Base-by-base conservation (phyloP, 2,113 vertebrate species). In the Elephas maximus region DNA sequence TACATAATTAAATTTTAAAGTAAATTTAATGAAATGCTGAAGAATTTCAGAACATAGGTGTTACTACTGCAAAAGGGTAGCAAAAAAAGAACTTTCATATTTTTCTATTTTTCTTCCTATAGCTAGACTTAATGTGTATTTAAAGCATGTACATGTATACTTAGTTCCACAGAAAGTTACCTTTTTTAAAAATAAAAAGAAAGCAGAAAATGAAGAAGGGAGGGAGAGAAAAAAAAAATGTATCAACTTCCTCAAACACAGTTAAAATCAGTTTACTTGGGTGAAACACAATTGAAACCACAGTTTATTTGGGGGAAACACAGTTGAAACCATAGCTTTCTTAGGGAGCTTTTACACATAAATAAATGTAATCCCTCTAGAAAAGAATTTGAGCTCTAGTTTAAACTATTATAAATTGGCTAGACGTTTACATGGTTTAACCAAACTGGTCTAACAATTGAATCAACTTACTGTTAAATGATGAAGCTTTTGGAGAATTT, bases 41-140 rank as follows among this genome's bases (percentile, higher is more conserved):
- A 97, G 88, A 93, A 86, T 97, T 98, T 98, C 95, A 97, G 95
- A 98, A 96, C 81, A 93, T 48, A 51, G 96, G 41, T 93, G 71
- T 94, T 97, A 98, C 93, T 97, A 93, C 88, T 98, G 73, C 92
- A 94, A 97, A 97, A 98, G 93, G 94, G 92, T 97, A 97, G 83
- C 26, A 97, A 85, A 79, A 98, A 95, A 97, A 97, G 24, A 97
- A 97, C 67, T 86, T 81, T 78, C 53, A 95, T 63, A 83, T 96
- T 98, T 98, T 98, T 98, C 94, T 95, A 44, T 94, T 94, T 98
- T 97, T 94, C 17, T 96, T 97, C 96, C 97, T 97, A 96, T 93
- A 97, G 37, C 79, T 97, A 96, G 93, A 96, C 94, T 96, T 84
- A 89, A 78, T 48, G 17, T 62, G 26, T 84, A 93, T 57, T 93